Evolutionary conservation across 2,888 invertebrate species (phyloP), one percentile per base, ranked within the genome.

Genomic region (Latrodectus hesperus): DNA sequence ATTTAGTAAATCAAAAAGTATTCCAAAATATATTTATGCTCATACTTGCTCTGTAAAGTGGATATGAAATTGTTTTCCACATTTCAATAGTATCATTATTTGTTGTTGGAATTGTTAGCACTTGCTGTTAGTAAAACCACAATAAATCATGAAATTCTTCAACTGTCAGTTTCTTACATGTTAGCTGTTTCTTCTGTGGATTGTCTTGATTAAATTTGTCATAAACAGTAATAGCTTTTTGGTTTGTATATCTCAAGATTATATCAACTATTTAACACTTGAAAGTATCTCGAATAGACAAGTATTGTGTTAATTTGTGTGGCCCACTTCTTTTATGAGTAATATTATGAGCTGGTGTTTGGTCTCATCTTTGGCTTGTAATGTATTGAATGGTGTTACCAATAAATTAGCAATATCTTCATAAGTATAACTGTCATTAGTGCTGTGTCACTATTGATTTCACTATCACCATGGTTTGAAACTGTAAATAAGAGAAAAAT

Each of bases 81-180:
- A 73, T 72, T 51, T 72, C 53, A 12, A 16, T 10, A 51, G 73
- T 73, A 52, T 53, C 73, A 73, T 73, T 16, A 17, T n/a, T 22
- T 22, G 22, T 22, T 52, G 22, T 73, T 73, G 14, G 73, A 73
- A 73, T 73, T 52, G 51, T 73, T 73, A 51, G 73, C 52, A 72
- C 73, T 52, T 73, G 52, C 52, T 73, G 53, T 70, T 70, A 70
- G 22, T 73, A n/a, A 3, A 73, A 73, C 16, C n/a, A n/a, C 73
- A 53, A 73, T 73, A 52, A 73, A 51, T 4, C 53, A 53, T 17
- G 73, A 70, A 38, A 70, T 38, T 70, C 38, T 70, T 70, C 70
- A 70, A 10, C 53, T 73, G 8, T 53, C 53, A 52, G 8, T 73
- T 73, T 51, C 17, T 9, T 52, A 10, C 9, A 17, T 53, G 10